These are phyloP conservation scores for Brachionichthys hirsutus DNA, from an alignment of 2,113 vertebrate species.

Conservation along the genomic window DNA sequence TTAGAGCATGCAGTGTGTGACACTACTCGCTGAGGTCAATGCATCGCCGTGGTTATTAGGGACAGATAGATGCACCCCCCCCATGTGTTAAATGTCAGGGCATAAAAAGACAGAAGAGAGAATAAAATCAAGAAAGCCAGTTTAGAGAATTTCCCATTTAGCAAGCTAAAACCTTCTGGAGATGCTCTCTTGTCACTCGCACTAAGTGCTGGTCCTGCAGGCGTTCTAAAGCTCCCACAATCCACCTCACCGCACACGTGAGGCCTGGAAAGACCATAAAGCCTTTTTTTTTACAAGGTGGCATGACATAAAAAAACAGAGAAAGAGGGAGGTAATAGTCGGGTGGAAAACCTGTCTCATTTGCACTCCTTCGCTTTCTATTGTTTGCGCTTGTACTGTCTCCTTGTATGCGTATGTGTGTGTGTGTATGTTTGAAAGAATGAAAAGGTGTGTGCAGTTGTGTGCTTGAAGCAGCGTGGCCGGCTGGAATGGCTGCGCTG, in stretches of 20 bases:
- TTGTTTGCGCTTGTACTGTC: not conserved
- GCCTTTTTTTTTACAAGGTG: conserved; percentile 77
- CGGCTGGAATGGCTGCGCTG: conserved; percentile 39
- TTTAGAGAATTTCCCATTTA: conserved; percentile 51
- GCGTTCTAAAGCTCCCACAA: conserved; percentile 58
- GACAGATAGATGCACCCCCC: too few species aligned
- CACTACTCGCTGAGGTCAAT: too few species aligned
- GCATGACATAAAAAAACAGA: conserved; percentile 71
- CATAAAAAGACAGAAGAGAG: not conserved
- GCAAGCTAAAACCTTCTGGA: conserved; percentile 47
- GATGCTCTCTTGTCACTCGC: conserved; percentile 57
- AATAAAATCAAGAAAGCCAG: conserved; percentile 1
- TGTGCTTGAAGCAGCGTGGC: conserved; percentile 29
- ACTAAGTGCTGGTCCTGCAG: conserved; percentile 57
- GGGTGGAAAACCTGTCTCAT: conserved; percentile 22
- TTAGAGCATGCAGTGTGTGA: too few species aligned
- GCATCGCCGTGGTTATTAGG: too few species aligned
- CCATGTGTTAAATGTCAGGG: not conserved
- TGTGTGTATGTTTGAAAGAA: conserved; percentile 4
- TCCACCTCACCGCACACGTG: conserved; percentile 45
- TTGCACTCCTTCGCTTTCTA: conserved; percentile 15
- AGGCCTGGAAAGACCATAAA: conserved; percentile 72
- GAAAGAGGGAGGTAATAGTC: conserved; percentile 22
- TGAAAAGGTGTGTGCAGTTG: not conserved
- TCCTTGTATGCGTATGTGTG: conserved; percentile 19